Evolutionary conservation across 2,888 invertebrate species (phyloP).

Genomic region (Drosophila pseudotakahashii): DNA sequence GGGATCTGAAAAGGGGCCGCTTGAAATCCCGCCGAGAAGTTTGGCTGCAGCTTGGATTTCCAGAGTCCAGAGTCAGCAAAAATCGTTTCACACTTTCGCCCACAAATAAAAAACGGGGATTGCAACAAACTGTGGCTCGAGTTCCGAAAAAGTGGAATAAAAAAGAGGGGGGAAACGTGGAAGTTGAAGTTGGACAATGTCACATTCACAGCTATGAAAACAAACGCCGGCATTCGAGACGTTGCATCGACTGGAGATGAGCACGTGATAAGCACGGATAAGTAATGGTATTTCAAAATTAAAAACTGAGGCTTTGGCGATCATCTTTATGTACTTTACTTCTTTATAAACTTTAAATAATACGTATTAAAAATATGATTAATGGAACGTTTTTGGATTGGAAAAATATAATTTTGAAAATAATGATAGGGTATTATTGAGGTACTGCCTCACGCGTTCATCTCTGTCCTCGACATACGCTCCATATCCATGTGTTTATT

Average conservation of each 20-base stretch:
- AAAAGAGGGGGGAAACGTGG: constrained; percentile 3
- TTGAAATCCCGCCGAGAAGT: constrained; percentile 27
- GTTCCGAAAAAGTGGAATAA: constrained; percentile 5
- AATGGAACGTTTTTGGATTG: background rate
- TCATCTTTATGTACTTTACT: no score
- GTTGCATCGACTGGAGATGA: constrained; percentile 23
- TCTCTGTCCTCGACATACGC: constrained; percentile 49
- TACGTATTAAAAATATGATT: background rate
- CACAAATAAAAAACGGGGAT: constrained; percentile 28
- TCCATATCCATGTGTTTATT: constrained; percentile 36
- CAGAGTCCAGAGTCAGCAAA: constrained; percentile 63
- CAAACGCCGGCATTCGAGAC: constrained; percentile 43
- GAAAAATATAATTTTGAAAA: background rate
- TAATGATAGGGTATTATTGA: background rate
- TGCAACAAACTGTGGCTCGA: constrained; percentile 39
- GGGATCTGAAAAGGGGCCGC: constrained; percentile 26
- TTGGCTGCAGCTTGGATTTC: constrained; percentile 55
- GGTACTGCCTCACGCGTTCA: background rate
- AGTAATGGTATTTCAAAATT: background rate
- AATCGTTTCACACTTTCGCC: constrained; percentile 49
- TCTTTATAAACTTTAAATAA: background rate
- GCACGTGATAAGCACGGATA: background rate
- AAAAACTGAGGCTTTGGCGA: background rate
- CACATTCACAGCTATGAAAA: constrained; percentile 44
- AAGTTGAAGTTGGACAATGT: constrained; percentile 57